Conservation (phyloP, 2,888 invertebrate genomes). For the Glaucopsyche alexis region DNA sequence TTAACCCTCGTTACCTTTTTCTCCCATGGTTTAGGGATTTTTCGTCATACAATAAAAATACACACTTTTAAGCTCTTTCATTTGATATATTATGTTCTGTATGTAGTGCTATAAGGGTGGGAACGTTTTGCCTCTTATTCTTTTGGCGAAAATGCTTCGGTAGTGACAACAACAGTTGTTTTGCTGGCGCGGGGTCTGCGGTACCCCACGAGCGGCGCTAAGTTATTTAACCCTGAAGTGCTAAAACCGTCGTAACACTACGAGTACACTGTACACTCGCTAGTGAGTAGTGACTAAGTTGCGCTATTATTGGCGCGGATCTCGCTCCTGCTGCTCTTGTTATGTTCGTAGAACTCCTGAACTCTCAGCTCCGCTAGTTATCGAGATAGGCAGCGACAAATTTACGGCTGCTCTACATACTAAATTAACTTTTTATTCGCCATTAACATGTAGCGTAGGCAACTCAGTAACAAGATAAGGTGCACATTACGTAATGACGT, state of each 20-base stretch:
- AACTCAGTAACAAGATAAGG: background rate
- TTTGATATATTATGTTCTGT: too few species aligned
- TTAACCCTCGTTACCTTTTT: too few species aligned
- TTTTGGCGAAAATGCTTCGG: too few species aligned
- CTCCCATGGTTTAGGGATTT: too few species aligned
- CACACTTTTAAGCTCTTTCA: too few species aligned
- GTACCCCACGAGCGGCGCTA: background rate
- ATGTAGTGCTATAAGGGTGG: too few species aligned
- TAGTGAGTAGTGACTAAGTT: conserved; percentile 46
- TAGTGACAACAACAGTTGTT: background rate
- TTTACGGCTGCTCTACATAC: background rate
- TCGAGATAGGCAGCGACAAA: background rate
- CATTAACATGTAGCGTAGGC: background rate
- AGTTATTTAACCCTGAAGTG: conserved; percentile 4
- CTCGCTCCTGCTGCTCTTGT: conserved; percentile 4
- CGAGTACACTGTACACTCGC: background rate
- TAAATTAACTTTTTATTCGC: background rate
- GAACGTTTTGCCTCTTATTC: too few species aligned
- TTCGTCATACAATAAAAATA: too few species aligned
- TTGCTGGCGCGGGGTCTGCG: background rate
- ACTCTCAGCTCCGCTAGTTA: background rate
- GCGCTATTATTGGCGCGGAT: conserved; percentile 23
- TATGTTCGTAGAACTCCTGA: background rate
- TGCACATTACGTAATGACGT: background rate
- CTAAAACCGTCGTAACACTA: conserved; percentile 2